A percentile compares a stretch with the other conserved stretches of the same genome.
Conservation (phyloP, 2,113 vertebrate genomes). For the Tupaia chinensis region DNA sequence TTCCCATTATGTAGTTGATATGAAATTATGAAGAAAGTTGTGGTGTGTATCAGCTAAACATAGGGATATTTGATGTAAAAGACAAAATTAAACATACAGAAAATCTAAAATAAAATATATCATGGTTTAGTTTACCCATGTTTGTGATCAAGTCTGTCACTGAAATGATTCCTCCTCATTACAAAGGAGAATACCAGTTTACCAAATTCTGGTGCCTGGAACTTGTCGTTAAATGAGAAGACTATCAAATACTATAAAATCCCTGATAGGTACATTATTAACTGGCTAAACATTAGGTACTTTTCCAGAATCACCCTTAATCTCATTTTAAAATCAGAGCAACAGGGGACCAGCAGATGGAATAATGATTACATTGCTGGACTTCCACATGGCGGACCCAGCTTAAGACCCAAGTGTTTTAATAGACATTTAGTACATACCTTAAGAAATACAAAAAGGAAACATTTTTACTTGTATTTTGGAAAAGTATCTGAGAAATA, state of each 20-base stretch:
- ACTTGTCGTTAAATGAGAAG: constrained; percentile 3
- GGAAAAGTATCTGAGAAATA: not conserved
- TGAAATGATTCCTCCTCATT: not conserved
- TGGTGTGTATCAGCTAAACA: not conserved
- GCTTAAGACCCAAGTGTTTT: not conserved
- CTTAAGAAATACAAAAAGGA: constrained; percentile 30
- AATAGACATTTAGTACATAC: not conserved
- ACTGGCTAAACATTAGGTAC: not conserved
- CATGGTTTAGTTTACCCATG: not conserved
- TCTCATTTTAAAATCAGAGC: constrained; percentile 58
- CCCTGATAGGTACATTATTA: not conserved
- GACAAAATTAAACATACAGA: not conserved
- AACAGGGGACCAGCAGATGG: not conserved
- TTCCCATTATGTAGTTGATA: not conserved
- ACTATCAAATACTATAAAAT: not conserved
- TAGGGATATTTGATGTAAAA: not conserved
- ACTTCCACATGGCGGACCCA: too few species aligned
- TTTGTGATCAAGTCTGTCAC: not conserved
- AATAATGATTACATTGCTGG: too few species aligned
- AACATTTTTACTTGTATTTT: constrained; percentile 40
- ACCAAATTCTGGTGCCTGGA: not conserved
- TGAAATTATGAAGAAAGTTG: not conserved
- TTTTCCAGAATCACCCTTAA: constrained; percentile 13
- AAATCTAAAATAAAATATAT: not conserved
- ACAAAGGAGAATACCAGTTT: not conserved